phyloP scores from a whole-genome alignment of 2,888 invertebrate species.

The Hypomecis punctinalis region DNA sequence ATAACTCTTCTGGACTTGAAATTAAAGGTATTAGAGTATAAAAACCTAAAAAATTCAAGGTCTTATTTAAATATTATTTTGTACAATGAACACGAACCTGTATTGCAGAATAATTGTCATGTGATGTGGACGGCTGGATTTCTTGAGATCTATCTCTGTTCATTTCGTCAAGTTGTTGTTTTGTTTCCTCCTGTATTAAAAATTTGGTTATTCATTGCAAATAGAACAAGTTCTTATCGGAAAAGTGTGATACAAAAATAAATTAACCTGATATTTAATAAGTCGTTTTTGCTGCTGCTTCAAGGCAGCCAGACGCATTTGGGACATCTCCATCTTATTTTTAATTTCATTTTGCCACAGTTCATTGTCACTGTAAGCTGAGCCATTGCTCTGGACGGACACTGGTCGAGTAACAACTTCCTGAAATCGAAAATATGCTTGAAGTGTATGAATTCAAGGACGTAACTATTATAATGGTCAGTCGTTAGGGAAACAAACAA shows the following conservation, averaged over 20 bases:
- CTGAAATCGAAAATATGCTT: conserved; percentile 43
- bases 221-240: not conserved
- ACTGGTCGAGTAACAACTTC: conserved; percentile 79
- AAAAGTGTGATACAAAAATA: not conserved
- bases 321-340: conserved; percentile 86
- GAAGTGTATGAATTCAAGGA: conserved; percentile 3
- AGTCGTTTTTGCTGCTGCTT: conserved; percentile 85
- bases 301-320: conserved; percentile 83
- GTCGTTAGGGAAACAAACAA: conserved; percentile 28
- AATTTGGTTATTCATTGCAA: not conserved
- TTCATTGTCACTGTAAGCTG: conserved; percentile 81
- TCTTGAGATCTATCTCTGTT: conserved; percentile 73
- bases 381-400: conserved; percentile 80
- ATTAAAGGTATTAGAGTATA: too few species aligned
- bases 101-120: conserved; percentile 68
- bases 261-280: conserved; percentile 76
- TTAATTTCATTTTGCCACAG: conserved; percentile 85
- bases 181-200: conserved; percentile 74
- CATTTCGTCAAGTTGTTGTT: conserved; percentile 79
- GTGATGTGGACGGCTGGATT: conserved; percentile 69
- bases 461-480: conserved; percentile 6
- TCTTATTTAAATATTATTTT: too few species aligned
- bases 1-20: too few species aligned
- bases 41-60: too few species aligned
- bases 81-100: conserved; percentile 55